A percentile compares a stretch with the other conserved stretches of the same genome.
Evolutionary conservation across 2,888 invertebrate species (phyloP).

Genomic region (Didymodactylos carnosus): DNA sequence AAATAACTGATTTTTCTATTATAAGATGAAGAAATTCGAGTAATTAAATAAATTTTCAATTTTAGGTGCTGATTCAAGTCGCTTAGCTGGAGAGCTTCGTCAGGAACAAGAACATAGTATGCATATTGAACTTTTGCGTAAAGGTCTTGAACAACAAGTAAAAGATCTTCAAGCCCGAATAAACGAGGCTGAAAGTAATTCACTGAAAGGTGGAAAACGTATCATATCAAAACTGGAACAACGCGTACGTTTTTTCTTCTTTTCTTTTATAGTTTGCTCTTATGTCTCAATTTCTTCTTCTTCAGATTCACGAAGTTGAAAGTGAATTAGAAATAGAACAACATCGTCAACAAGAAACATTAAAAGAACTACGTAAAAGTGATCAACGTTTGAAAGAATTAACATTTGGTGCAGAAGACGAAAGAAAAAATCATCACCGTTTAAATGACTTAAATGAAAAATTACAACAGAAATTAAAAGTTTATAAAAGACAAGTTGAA

Average conservation of each 20-base stretch:
- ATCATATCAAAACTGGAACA: constrained; percentile 95
- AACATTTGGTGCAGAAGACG: constrained; percentile 87
- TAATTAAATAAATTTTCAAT: not conserved
- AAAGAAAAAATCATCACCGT: constrained; percentile 98
- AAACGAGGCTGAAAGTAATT: constrained; percentile 88
- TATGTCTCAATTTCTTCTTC: not conserved
- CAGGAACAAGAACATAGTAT: constrained; percentile 97
- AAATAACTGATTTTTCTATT: too few species aligned
- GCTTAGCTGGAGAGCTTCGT: constrained; percentile 90
- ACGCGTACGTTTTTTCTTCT: constrained; percentile 25
- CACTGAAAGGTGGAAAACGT: constrained; percentile 95
- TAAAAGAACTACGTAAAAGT: constrained; percentile 91
- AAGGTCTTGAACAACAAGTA: constrained; percentile 88
- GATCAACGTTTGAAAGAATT: constrained; percentile 89
- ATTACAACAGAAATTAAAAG: constrained; percentile 91
- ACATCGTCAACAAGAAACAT: constrained; percentile 90
- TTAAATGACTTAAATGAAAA: constrained; percentile 98
- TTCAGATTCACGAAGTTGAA: constrained; percentile 31
- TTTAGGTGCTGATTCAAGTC: constrained; percentile 52
- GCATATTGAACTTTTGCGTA: constrained; percentile 91
- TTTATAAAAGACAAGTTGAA: constrained; percentile 99
- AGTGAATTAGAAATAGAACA: constrained; percentile 91
- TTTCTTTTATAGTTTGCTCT: too few species aligned
- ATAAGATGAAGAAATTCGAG: too few species aligned
- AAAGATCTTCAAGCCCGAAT: constrained; percentile 80